phyloP scores from a whole-genome alignment of 2,113 vertebrate species.

The Leucopsar rothschildi region DNA sequence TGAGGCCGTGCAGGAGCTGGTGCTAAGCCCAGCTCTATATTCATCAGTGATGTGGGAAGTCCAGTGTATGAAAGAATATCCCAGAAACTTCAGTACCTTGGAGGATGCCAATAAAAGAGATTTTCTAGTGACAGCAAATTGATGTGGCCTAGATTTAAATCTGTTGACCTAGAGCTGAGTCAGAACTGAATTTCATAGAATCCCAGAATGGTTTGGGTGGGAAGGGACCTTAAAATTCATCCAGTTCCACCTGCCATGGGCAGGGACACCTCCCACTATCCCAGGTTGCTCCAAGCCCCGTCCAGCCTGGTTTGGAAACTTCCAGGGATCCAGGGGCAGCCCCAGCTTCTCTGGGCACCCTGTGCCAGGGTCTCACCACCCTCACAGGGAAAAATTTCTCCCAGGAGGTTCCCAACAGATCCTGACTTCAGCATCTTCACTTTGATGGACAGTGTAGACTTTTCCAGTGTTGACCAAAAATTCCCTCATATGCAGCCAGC shows the following conservation, averaged over 20 bases:
- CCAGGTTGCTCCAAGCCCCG: accelerated
- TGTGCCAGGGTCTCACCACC: neutral
- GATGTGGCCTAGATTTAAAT: neutral
- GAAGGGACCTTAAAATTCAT: neutral
- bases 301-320: neutral
- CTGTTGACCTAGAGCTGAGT: neutral
- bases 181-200: neutral
- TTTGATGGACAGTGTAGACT: neutral
- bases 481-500: accelerated
- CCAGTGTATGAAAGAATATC: neutral
- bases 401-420: neutral
- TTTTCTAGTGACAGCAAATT: neutral
- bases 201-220: neutral
- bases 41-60: neutral
- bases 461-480: neutral
- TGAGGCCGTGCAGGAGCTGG: neutral
- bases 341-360: neutral
- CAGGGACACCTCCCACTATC: neutral
- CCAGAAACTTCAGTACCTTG: neutral
- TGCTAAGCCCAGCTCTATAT: neutral
- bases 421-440: neutral
- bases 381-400: neutral
- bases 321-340: neutral
- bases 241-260: neutral
- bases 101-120: neutral